A percentile compares a stretch with the other conserved stretches of the same genome.
These are phyloP conservation scores for Heterotis niloticus DNA, from an alignment of 2,113 vertebrate genomes.

Conservation along the genomic window DNA sequence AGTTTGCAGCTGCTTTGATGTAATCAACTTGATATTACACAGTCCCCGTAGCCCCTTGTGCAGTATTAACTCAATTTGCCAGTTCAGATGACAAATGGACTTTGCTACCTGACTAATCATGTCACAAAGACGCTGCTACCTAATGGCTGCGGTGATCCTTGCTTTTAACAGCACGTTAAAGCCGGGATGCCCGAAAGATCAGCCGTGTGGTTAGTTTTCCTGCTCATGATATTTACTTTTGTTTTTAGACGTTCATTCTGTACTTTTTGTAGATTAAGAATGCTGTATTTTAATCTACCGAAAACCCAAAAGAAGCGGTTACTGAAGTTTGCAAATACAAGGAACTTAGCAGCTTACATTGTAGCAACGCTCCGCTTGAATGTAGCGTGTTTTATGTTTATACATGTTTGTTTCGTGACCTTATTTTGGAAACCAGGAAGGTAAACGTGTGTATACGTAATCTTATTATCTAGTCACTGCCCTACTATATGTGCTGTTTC, in stretches of 20 bases:
- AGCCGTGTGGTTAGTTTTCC: background rate
- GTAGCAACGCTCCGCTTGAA: too few species aligned
- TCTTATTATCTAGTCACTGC: background rate
- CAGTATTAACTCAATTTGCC: constrained; percentile 97
- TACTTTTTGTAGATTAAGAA: too few species aligned
- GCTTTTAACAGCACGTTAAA: constrained; percentile 79
- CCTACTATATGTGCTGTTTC: background rate
- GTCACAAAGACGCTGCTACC: constrained; percentile 95
- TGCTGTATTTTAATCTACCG: too few species aligned
- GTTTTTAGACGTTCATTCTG: background rate
- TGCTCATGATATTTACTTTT: too few species aligned
- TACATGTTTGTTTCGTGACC: too few species aligned
- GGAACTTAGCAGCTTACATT: too few species aligned
- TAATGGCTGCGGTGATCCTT: constrained; percentile 89
- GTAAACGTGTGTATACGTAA: too few species aligned
- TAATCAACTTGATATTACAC: constrained; percentile 99
- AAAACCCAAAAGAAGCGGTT: too few species aligned
- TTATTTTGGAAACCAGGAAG: too few species aligned
- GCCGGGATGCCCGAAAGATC: constrained; percentile 39
- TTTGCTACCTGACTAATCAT: constrained; percentile 99
- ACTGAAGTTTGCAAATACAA: too few species aligned
- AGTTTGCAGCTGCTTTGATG: constrained; percentile 94
- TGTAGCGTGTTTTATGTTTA: too few species aligned
- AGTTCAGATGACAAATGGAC: constrained; percentile 98
- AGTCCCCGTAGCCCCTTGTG: constrained; percentile 85